Evolutionary conservation across 2,113 vertebrate genomes (phyloP).

Genomic region (Castor canadensis): DNA sequence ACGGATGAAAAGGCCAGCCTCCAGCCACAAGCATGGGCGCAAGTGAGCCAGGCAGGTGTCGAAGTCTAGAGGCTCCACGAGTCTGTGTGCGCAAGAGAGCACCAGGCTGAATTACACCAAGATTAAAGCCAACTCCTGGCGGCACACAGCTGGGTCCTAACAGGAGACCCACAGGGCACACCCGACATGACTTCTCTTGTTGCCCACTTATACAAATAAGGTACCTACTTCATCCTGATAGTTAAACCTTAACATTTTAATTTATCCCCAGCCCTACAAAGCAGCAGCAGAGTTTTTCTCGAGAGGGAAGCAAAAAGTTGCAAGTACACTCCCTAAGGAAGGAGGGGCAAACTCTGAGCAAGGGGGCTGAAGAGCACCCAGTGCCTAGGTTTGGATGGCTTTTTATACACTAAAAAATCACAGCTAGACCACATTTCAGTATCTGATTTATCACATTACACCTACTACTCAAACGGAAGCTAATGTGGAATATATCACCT

Average conservation of each 20-base stretch:
- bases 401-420: too few relatives aligned
- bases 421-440: background rate
- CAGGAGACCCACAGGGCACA: background rate
- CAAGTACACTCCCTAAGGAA: too few relatives aligned
- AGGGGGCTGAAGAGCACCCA: too few relatives aligned
- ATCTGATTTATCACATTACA: background rate
- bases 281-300: too few relatives aligned
- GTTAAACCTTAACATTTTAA: background rate
- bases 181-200: too few relatives aligned
- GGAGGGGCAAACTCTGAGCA: too few relatives aligned
- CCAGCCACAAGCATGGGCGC: background rate
- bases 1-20: background rate
- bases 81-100: background rate
- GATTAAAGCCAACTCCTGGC: background rate
- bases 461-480: background rate
- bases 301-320: too few relatives aligned
- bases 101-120: too few relatives aligned
- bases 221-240: background rate
- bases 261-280: too few relatives aligned
- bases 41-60: background rate
- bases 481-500: background rate
- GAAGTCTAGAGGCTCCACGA: too few relatives aligned
- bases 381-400: too few relatives aligned
- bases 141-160: background rate
- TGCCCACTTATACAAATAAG: background rate